phyloP scores from a whole-genome alignment of 2,113 vertebrate genomes.

The Abramis brama region DNA sequence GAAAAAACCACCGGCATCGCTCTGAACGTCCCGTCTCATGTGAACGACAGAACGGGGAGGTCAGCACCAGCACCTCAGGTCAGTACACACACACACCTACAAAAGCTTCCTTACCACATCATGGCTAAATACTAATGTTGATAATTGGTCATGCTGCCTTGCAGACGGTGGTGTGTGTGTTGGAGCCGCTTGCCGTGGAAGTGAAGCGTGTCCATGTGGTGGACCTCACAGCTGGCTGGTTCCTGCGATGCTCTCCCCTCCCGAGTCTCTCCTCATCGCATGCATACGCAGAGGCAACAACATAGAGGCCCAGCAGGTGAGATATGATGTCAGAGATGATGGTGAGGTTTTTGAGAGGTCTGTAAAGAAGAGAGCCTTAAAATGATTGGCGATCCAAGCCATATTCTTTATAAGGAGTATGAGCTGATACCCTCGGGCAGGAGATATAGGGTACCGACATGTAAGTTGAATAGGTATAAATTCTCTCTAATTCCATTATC shows the following conservation, averaged over 20 bases:
- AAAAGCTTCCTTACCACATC: not conserved
- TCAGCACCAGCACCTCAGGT: conserved; percentile 90
- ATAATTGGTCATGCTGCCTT: conserved; percentile 16
- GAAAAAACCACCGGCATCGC: conserved; percentile 70
- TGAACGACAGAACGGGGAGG: conserved; percentile 84
- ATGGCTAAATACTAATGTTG: not conserved
- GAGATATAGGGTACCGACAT: no score
- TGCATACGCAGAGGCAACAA: conserved; percentile 92
- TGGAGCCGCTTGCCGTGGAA: conserved; percentile 61
- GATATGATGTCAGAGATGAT: not conserved
- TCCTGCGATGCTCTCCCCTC: conserved; percentile 93
- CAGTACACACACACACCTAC: not conserved
- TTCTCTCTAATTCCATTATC: no score
- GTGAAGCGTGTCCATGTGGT: conserved; percentile 69
- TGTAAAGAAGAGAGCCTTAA: no score
- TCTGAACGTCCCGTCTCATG: conserved; percentile 70
- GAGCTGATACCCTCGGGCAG: no score
- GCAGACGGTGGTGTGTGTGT: conserved; percentile 80
- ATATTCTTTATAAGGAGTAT: no score
- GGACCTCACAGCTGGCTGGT: conserved; percentile 80
- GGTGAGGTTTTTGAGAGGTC: no score
- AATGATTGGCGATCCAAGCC: no score
- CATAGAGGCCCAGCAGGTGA: conserved; percentile 91
- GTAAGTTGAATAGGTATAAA: no score
- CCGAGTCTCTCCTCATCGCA: conserved; percentile 91